Evolutionary conservation across 1,140 invertebrate genomes (phyloP), one percentile per base, ranked within the genome.

Genomic region (Pantala flavescens): DNA sequence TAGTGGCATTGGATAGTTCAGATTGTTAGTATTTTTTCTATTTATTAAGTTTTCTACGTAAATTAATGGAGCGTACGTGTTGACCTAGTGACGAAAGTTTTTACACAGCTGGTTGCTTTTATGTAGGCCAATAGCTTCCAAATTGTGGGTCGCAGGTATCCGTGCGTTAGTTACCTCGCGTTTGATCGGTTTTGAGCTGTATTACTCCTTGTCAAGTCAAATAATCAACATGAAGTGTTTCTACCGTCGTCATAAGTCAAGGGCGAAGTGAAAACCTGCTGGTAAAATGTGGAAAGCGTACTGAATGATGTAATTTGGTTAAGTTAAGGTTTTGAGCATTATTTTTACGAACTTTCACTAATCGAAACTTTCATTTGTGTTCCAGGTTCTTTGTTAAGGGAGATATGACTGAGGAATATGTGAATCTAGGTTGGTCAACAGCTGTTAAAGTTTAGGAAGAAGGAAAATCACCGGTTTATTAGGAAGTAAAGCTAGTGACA

Each of bases 11-110:
- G 28, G 9, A 7, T 3, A 63, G 49, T 12, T 19, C 49, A 63
- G n/a, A 63, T 5, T 19, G 3, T 7, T 19, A 63, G 49, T 63
- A 19, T 7, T 63, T 63, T 63, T 63, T 12, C 14, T 19, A 1
- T 16, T 19, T 63, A 63, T 63, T 21, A 5, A 63, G 5, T 63
- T 63, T 63, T 63, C 49, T 63, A 12, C 5, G 49, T 63, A 21
- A 63, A 63, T 63, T 63, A 63, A 63, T 63, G 49, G 49, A 63
- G 49, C 49, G n/a, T 63, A 63, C 49, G 49, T 63, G 49, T 63
- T 63, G 49, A 63, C 49, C 49, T 63, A 63, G 49, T 63, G 49
- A 63, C 49, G 49, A 63, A 63, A 63, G 49, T 63, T 63, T 63
- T 63, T 63, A 16, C 49, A 16, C 49, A 63, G 49, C 49, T 63